A percentile compares a stretch with the other conserved stretches of the same genome.
phyloP scores from a whole-genome alignment of 2,797 vertebrate species.

The Halcyon smyrnensis region DNA sequence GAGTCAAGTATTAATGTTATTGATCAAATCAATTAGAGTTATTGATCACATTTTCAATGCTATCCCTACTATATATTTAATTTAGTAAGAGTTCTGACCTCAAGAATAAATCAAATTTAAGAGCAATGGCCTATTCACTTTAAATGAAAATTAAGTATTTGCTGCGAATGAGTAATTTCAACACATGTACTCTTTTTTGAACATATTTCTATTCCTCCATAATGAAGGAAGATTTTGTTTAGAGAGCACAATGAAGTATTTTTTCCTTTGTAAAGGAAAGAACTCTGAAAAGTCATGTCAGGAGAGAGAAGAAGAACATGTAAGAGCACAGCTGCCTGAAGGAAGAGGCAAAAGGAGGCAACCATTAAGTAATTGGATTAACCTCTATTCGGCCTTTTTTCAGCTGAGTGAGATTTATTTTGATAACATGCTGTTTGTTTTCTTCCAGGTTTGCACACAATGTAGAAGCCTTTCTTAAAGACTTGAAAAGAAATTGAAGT shows the following conservation, averaged over 20 bases:
- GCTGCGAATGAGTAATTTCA: not conserved
- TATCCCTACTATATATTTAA: not conserved
- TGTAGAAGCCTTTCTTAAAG: constrained; percentile 4
- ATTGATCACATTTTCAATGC: not conserved
- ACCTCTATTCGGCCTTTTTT: constrained; percentile 55
- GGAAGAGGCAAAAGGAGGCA: constrained; percentile 37
- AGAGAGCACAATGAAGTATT: not conserved
- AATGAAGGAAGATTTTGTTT: not conserved
- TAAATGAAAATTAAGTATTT: not conserved
- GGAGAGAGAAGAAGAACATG: not conserved
- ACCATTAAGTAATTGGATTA: constrained; percentile 66
- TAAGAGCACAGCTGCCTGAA: constrained; percentile 50
- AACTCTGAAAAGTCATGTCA: not conserved
- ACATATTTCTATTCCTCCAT: not conserved
- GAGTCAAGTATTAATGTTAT: not conserved
- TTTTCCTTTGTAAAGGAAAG: not conserved
- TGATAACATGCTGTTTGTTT: constrained; percentile 36
- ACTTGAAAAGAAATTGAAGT: constrained; percentile 14
- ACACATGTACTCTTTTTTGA: not conserved
- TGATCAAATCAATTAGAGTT: not conserved
- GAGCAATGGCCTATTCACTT: not conserved
- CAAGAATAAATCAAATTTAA: not conserved
- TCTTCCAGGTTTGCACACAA: constrained; percentile 15
- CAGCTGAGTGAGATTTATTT: constrained; percentile 49
- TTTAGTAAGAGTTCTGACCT: not conserved